These are phyloP conservation scores for Pseudorasbora parva DNA, from an alignment of 2,113 vertebrate genomes.

Conservation along the genomic window DNA sequence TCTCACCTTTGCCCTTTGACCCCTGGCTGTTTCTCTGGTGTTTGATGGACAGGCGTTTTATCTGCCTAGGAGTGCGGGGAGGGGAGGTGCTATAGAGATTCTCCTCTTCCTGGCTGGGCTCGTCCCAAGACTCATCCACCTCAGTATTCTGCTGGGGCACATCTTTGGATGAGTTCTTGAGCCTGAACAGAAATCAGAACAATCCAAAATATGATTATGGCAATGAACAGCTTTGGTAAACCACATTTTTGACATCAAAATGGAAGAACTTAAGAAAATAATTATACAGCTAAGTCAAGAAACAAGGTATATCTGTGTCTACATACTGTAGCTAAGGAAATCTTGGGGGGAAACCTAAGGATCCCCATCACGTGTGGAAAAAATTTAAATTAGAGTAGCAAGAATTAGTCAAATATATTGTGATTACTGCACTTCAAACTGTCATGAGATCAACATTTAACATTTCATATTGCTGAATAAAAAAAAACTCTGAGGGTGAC, in stretches of 20 bases:
- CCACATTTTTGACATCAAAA: neutral
- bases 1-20: slow-evolving; percentile 77
- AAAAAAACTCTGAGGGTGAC: too few relatives aligned
- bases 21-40: slow-evolving; percentile 81
- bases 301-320: neutral
- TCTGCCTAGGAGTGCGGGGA: slow-evolving; percentile 89
- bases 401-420: too few relatives aligned
- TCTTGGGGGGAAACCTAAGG: too few relatives aligned
- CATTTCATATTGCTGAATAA: too few relatives aligned
- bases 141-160: slow-evolving; percentile 74
- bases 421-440: too few relatives aligned
- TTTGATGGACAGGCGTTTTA: slow-evolving; percentile 92
- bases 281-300: neutral
- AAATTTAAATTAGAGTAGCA: too few relatives aligned
- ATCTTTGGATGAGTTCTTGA: slow-evolving; percentile 74
- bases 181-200: slow-evolving; percentile 72
- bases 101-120: slow-evolving; percentile 82
- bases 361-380: too few relatives aligned
- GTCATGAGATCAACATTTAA: too few relatives aligned
- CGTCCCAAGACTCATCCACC: slow-evolving; percentile 87
- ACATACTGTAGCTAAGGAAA: neutral
- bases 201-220: neutral
- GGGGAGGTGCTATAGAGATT: slow-evolving; percentile 85
- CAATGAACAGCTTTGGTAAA: neutral
- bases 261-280: neutral